These are phyloP conservation scores for Brachyalestes nurse DNA, from an alignment of 2,797 vertebrate species.

Conservation along the genomic window DNA sequence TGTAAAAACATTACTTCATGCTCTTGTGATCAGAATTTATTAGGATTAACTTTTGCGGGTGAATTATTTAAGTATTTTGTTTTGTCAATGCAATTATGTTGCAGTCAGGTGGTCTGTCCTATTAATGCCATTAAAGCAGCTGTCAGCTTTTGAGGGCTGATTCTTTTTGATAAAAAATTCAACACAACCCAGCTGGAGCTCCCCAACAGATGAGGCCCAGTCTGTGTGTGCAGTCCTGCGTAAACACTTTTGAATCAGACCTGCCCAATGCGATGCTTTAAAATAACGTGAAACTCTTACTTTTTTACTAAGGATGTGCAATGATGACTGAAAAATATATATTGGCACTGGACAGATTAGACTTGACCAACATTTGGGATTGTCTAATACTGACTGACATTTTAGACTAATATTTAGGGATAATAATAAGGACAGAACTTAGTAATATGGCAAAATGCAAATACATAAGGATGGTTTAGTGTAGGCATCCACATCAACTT, in stretches of 20 bases:
- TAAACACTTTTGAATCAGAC: not conserved
- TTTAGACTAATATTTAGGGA: too few relatives aligned
- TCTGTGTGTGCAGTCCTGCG: conserved; percentile 8
- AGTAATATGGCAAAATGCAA: too few relatives aligned
- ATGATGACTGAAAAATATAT: too few relatives aligned
- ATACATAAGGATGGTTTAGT: too few relatives aligned
- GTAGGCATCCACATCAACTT: too few relatives aligned
- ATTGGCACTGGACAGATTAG: too few relatives aligned
- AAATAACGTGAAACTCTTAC: not conserved
- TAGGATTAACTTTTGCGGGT: not conserved
- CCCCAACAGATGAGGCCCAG: conserved; percentile 31
- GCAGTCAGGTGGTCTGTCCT: conserved; percentile 39
- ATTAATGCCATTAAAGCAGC: conserved; percentile 49
- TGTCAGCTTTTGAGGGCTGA: conserved; percentile 41
- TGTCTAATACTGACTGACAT: too few relatives aligned
- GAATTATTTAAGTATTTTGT: conserved; percentile 40
- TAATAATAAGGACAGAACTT: too few relatives aligned
- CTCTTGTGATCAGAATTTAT: not conserved
- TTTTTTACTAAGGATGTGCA: not conserved
- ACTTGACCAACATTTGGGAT: too few relatives aligned
- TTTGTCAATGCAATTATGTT: conserved; percentile 38
- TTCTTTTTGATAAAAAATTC: conserved; percentile 56
- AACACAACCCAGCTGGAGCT: conserved; percentile 55
- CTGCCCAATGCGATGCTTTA: not conserved
- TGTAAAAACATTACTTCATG: not conserved